phyloP scores from a whole-genome alignment of 2,113 vertebrate genomes.

The Engystomops pustulosus region DNA sequence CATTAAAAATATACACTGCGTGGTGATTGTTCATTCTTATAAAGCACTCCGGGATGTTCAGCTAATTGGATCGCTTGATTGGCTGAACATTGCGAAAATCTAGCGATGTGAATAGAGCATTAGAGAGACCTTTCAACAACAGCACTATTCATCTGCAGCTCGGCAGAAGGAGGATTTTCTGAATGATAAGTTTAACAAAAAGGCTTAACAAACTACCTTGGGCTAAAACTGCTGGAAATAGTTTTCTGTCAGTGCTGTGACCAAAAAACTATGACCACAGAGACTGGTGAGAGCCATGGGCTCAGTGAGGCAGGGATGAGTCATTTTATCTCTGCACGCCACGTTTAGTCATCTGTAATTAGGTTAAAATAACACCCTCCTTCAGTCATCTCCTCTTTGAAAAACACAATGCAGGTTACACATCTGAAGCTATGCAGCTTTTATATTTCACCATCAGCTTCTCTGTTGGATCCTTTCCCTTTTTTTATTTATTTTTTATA shows the following conservation, averaged over 20 bases:
- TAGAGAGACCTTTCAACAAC: constrained; percentile 59
- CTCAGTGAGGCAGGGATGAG: constrained; percentile 35
- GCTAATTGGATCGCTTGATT: constrained; percentile 60
- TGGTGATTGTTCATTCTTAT: constrained; percentile 55
- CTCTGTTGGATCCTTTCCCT: not conserved
- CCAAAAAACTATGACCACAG: constrained; percentile 51
- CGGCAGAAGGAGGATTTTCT: constrained; percentile 45
- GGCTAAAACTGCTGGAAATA: constrained; percentile 47
- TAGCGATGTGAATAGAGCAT: constrained; percentile 54
- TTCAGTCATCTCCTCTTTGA: constrained; percentile 5
- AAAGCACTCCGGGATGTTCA: constrained; percentile 55
- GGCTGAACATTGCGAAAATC: constrained; percentile 57
- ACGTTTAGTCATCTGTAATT: constrained; percentile 51
- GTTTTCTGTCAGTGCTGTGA: constrained; percentile 39
- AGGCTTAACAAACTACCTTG: constrained; percentile 54
- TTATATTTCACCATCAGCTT: not conserved
- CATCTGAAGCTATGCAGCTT: not conserved
- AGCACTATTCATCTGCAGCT: constrained; percentile 51
- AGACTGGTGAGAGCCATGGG: constrained; percentile 22
- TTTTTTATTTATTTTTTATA: not conserved
- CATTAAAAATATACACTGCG: constrained; percentile 55
- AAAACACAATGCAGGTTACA: constrained; percentile 16
- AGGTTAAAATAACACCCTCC: constrained; percentile 40
- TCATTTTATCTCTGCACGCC: constrained; percentile 44
- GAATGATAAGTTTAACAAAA: constrained; percentile 56